Conservation (phyloP, 2,888 invertebrate genomes). For the Epirrhoe tristata region DNA sequence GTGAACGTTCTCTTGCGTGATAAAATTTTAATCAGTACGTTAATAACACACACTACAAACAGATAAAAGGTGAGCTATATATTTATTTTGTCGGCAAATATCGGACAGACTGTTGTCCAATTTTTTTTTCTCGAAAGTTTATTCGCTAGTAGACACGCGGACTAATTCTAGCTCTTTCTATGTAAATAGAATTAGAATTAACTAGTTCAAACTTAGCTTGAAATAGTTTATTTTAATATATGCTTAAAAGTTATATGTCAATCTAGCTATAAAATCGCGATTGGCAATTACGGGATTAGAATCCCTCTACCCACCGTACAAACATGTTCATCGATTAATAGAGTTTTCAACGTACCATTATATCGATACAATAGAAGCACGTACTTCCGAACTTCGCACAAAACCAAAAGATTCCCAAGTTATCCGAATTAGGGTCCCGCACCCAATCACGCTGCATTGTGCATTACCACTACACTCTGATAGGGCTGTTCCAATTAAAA, state of each 20-base stretch:
- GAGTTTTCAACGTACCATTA: constrained; percentile 26
- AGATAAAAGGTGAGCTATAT: too few relatives aligned
- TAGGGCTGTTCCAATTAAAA: constrained; percentile 11
- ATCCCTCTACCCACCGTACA: background rate
- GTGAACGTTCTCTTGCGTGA: constrained; percentile 6
- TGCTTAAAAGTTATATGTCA: background rate
- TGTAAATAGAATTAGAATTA: too few relatives aligned
- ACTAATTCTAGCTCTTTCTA: too few relatives aligned
- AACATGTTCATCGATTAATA: background rate
- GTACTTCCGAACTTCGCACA: constrained; percentile 31
- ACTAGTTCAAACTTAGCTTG: too few relatives aligned
- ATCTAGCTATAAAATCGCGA: background rate
- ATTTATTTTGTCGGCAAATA: too few relatives aligned
- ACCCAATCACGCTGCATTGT: constrained; percentile 77
- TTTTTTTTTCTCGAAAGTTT: too few relatives aligned
- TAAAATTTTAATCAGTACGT: background rate
- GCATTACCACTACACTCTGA: constrained; percentile 32
- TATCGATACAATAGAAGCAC: constrained; percentile 33
- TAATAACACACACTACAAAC: too few relatives aligned
- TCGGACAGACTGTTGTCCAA: too few relatives aligned
- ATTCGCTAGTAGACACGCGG: too few relatives aligned
- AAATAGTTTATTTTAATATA: too few relatives aligned
- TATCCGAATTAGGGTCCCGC: constrained; percentile 63
- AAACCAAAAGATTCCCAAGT: constrained; percentile 41
- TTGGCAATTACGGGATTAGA: background rate